Evolutionary conservation across 2,113 vertebrate species (phyloP).

Genomic region (Oncorhynchus tshawytscha): DNA sequence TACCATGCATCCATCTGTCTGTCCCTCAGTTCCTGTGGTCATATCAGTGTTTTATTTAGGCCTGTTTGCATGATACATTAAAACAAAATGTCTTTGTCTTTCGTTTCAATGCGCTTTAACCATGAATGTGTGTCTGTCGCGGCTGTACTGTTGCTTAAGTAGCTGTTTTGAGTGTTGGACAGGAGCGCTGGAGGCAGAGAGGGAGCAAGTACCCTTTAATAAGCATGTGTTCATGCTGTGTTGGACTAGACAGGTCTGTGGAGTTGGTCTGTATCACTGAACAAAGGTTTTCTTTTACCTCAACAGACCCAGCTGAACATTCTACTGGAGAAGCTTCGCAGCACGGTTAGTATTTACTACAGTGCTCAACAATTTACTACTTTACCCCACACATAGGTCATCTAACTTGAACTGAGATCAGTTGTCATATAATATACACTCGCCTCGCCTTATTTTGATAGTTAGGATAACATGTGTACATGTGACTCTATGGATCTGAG

Average conservation of each 20-base stretch:
- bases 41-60: neutral
- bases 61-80: slow-evolving; percentile 20
- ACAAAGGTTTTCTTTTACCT: slow-evolving; percentile 34
- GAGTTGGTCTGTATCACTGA: neutral
- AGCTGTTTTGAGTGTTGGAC: neutral
- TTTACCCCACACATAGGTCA: neutral
- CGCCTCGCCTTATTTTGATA: no score
- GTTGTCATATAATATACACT: neutral
- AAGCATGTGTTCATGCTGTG: neutral
- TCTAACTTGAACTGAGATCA: neutral
- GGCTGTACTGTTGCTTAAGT: neutral
- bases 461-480: no score
- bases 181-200: neutral
- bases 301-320: slow-evolving; percentile 93
- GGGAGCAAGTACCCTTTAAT: neutral
- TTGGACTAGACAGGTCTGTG: neutral
- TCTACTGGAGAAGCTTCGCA: slow-evolving; percentile 94
- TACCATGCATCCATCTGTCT: neutral
- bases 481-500: no score
- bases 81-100: neutral
- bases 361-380: neutral
- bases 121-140: neutral
- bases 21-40: neutral
- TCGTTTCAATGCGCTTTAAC: neutral
- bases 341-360: slow-evolving; percentile 83